phyloP scores from a whole-genome alignment of 2,113 vertebrate genomes.

The Myodes glareolus region DNA sequence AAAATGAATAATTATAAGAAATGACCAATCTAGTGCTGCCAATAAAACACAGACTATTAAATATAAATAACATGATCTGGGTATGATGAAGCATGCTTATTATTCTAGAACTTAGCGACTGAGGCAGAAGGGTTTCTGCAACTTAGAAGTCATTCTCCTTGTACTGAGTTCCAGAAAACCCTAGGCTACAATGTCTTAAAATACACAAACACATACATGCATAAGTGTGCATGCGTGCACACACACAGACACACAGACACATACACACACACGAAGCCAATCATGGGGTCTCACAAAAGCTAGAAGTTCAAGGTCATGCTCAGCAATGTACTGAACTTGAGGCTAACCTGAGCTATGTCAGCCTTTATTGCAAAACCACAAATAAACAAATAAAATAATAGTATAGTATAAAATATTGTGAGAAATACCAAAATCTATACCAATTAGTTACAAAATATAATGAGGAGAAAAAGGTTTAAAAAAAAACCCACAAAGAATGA shows the following conservation, averaged over 20 bases:
- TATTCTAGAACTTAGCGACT: not conserved
- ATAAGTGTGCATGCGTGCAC: not conserved
- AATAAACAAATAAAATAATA: not conserved
- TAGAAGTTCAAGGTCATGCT: not conserved
- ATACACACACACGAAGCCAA: not conserved
- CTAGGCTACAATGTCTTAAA: not conserved
- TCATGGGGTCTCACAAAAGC: not conserved
- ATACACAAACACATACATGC: not conserved
- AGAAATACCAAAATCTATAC: conserved; percentile 41
- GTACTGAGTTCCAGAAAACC: not conserved
- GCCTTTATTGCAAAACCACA: not conserved
- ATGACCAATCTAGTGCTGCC: not conserved
- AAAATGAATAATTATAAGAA: not conserved
- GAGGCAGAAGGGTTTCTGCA: not conserved
- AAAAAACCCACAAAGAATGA: not conserved
- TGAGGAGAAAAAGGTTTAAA: not conserved
- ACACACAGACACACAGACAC: not conserved
- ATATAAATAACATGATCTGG: not conserved
- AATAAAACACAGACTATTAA: conserved; percentile 34
- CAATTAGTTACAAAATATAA: not conserved
- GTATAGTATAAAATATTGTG: not conserved
- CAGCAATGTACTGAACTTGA: not conserved
- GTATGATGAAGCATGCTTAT: not conserved
- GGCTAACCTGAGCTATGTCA: not conserved
- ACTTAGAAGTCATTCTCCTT: not conserved